Percentiles rank a stretch among this genome's conserved stretches.
These are phyloP conservation scores for Oncorhynchus clarkii DNA, from an alignment of 2,113 vertebrate species.

Conservation along the genomic window DNA sequence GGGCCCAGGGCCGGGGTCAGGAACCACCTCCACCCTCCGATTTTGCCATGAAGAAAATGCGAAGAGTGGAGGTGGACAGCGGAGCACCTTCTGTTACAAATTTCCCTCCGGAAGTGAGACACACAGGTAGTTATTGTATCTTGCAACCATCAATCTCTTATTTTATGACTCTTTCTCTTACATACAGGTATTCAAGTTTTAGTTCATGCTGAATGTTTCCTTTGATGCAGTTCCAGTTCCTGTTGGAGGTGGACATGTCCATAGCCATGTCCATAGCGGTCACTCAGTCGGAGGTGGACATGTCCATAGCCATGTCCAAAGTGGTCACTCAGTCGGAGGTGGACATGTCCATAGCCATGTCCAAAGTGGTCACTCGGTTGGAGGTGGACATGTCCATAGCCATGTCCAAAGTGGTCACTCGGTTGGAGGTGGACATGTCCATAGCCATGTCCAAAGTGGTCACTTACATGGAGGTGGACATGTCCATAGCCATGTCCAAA, in stretches of 20 bases:
- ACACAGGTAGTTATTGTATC: constrained; percentile 34
- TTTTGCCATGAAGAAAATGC: constrained; percentile 61
- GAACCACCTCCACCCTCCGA: constrained; percentile 41
- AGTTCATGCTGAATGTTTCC: not conserved
- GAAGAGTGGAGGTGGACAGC: constrained; percentile 38
- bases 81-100: constrained; percentile 11
- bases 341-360: no score
- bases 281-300: no score
- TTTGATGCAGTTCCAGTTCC: not conserved
- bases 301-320: no score
- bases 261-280: not conserved
- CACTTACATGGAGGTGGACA: no score
- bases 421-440: no score
- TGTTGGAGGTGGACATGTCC: not conserved
- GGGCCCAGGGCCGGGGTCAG: not conserved
- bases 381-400: no score
- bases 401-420: no score
- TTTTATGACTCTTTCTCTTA: not conserved
- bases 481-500: no score
- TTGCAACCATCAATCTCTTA: not conserved
- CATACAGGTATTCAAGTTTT: not conserved
- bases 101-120: constrained; percentile 48
- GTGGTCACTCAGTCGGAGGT: no score
- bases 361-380: no score
- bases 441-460: no score